Evolutionary conservation across 2,797 vertebrate species (phyloP).

Genomic region (Tokudaia tokunoshimensis): DNA sequence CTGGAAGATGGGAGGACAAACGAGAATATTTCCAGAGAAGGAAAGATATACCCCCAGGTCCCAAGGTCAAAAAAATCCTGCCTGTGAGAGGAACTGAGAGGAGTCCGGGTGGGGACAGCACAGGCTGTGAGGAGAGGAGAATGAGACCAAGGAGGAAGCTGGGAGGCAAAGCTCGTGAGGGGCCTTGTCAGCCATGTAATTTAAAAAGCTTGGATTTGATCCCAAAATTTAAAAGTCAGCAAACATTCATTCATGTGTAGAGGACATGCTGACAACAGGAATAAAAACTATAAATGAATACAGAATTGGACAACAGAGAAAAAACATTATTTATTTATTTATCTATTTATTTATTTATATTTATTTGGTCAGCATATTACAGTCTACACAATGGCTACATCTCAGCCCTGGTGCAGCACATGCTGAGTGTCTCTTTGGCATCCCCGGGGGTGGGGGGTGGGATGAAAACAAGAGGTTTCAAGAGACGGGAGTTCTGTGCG

Average conservation of each 20-base stretch:
- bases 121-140: background rate
- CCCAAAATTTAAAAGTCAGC: conserved; percentile 52
- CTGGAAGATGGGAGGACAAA: background rate
- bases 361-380: background rate
- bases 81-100: background rate
- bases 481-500: background rate
- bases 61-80: background rate
- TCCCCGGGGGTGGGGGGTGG: no score
- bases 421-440: background rate
- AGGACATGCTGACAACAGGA: conserved; percentile 43
- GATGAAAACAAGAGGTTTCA: background rate
- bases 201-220: conserved; percentile 53
- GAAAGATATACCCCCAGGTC: background rate
- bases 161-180: background rate
- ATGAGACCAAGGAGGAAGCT: background rate
- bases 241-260: conserved; percentile 49
- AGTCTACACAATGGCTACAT: background rate
- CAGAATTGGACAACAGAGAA: conserved; percentile 1
- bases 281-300: conserved; percentile 31
- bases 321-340: no score
- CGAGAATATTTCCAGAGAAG: conserved; percentile 6
- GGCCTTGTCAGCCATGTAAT: conserved; percentile 5
- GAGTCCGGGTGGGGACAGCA: rapidly evolving
- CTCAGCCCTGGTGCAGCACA: background rate
- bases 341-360: background rate